Percentiles rank a stretch among this genome's conserved stretches.
Conservation (phyloP, 1,140 invertebrate species). For the Maniola jurtina region DNA sequence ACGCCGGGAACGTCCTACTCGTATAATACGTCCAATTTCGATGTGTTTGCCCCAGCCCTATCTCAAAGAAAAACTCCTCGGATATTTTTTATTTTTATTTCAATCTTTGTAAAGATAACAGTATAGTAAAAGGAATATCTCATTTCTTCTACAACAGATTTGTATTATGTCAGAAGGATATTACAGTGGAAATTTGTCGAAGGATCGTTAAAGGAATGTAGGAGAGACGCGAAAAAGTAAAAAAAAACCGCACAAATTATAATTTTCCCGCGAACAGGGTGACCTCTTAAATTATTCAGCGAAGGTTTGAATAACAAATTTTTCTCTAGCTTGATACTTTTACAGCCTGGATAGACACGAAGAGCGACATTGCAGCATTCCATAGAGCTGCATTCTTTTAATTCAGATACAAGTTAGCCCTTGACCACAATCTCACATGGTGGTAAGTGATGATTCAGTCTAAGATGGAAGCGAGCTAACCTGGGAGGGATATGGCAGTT, state of each 20-base stretch:
- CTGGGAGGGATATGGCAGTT: no score
- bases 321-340: conserved; percentile 4
- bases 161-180: background rate
- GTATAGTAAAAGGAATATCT: background rate
- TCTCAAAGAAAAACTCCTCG: no score
- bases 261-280: conserved; percentile 13
- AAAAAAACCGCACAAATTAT: background rate
- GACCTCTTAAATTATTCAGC: conserved; percentile 29
- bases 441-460: no score
- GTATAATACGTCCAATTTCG: no score
- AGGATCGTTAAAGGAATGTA: conserved; percentile 8
- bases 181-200: background rate
- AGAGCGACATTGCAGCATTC: background rate
- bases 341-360: background rate
- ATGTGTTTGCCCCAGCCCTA: no score
- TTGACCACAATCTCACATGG: no score
- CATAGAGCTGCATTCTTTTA: background rate
- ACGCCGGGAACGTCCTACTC: no score
- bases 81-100: no score
- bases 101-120: no score
- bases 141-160: background rate
- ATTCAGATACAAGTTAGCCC: no score
- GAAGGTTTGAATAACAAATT: conserved; percentile 25
- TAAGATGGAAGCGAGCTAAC: no score
- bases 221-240: conserved; percentile 6